These are phyloP conservation scores for Stictocephala bisonia DNA, from an alignment of 2,888 invertebrate genomes.

Conservation along the genomic window DNA sequence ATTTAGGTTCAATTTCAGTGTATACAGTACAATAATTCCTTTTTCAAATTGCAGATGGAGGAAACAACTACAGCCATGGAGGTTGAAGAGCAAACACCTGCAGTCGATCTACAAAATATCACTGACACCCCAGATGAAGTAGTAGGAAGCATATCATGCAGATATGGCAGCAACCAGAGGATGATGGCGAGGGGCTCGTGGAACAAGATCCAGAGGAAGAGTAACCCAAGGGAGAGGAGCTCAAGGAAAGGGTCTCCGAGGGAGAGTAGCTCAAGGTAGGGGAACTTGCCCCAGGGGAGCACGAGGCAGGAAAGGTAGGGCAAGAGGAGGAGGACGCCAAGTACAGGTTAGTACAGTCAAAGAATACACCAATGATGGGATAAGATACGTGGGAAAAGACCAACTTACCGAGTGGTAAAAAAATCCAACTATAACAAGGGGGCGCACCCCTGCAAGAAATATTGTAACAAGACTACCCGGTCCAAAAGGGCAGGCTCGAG, in stretches of 20 bases:
- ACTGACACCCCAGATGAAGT: not conserved
- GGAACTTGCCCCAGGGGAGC: no score
- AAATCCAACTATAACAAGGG: not conserved
- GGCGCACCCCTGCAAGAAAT: conserved; percentile 14
- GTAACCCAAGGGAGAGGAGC: no score
- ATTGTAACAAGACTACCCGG: conserved; percentile 1
- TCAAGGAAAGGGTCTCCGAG: no score
- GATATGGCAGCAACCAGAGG: conserved; percentile 3
- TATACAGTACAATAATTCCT: not conserved
- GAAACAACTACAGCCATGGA: conserved; percentile 4
- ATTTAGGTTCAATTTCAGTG: not conserved
- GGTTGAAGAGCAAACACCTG: conserved; percentile 2
- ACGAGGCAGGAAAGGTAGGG: not conserved
- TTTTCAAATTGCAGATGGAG: not conserved
- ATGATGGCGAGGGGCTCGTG: conserved; percentile 1
- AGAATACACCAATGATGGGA: not conserved
- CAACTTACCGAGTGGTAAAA: not conserved
- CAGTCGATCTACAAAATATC: not conserved
- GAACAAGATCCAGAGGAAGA: not conserved
- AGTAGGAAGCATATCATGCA: not conserved
- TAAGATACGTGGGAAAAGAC: conserved; percentile 2
- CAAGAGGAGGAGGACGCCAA: not conserved
- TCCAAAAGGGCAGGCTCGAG: conserved; percentile 2
- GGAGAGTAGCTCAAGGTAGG: no score
- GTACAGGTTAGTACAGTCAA: not conserved